Percentiles rank a stretch among this genome's conserved stretches.
phyloP scores from a whole-genome alignment of 2,797 vertebrate genomes.

The Hirundo rustica region DNA sequence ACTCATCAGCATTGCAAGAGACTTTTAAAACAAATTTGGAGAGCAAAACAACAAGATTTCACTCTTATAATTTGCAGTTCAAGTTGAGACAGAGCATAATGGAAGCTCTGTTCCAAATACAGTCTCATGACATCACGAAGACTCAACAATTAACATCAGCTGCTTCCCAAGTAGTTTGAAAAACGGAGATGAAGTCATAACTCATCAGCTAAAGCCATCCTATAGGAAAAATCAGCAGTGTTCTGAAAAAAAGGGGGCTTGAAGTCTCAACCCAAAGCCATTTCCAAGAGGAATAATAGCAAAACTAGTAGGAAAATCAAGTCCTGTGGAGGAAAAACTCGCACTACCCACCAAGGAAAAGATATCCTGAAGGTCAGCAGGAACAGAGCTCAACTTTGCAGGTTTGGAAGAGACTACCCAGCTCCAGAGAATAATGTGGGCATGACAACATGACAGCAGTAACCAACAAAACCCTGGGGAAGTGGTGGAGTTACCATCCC shows the following conservation, averaged over 20 bases:
- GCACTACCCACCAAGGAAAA: neutral
- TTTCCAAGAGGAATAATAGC: neutral
- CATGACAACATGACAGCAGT: neutral
- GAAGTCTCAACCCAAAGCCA: neutral
- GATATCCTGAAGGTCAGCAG: neutral
- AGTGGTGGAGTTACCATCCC: neutral
- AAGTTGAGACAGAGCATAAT: slow-evolving; percentile 37
- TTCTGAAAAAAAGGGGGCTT: neutral
- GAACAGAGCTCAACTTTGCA: neutral
- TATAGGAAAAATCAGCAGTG: neutral
- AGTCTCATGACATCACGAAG: slow-evolving; percentile 50
- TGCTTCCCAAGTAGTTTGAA: slow-evolving; percentile 41
- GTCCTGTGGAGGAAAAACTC: neutral
- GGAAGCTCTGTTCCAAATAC: slow-evolving; percentile 38
- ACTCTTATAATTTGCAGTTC: neutral
- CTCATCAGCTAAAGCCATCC: slow-evolving; percentile 4
- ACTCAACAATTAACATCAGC: slow-evolving; percentile 51
- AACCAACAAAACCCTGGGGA: neutral
- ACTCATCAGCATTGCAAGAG: neutral
- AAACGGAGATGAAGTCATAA: slow-evolving; percentile 6
- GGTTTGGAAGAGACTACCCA: neutral
- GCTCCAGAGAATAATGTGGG: neutral
- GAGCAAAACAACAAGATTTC: slow-evolving; percentile 1
- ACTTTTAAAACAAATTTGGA: slow-evolving; percentile 27
- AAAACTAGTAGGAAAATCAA: neutral